These are phyloP conservation scores for Cephus cinctus DNA, from an alignment of 1,140 invertebrate genomes.

Conservation along the genomic window DNA sequence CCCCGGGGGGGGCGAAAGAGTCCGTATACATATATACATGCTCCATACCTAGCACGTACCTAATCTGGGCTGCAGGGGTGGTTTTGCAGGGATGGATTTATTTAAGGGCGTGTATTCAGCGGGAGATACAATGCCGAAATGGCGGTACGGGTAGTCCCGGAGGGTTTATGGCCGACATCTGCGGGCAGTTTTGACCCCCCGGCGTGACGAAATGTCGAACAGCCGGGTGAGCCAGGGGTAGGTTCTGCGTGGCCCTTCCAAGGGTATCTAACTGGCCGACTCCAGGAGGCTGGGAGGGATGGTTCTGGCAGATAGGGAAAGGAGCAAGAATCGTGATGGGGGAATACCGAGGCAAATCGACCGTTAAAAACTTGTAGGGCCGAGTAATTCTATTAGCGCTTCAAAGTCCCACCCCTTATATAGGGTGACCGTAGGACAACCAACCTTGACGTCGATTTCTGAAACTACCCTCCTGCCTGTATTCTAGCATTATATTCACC, in stretches of 20 bases:
- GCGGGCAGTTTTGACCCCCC: conserved; percentile 52
- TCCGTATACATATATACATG: too few species aligned
- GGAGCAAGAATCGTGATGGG: neutral
- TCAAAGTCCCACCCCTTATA: neutral
- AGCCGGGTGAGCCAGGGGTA: conserved; percentile 14
- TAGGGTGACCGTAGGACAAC: too few species aligned
- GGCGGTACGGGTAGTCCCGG: conserved; percentile 12
- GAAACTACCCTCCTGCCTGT: too few species aligned
- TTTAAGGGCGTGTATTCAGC: conserved; percentile 53
- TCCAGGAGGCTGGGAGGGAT: too few species aligned
- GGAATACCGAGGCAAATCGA: conserved; percentile 43
- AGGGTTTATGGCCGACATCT: conserved; percentile 50
- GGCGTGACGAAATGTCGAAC: conserved; percentile 48
- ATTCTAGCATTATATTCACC: too few species aligned
- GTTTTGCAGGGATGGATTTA: conserved; percentile 47
- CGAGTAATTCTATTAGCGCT: conserved; percentile 51
- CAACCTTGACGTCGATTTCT: too few species aligned
- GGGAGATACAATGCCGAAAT: conserved; percentile 40
- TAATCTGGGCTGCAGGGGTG: conserved; percentile 35
- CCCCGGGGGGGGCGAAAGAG: too few species aligned
- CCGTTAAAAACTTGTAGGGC: conserved; percentile 51
- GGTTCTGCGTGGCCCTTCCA: neutral
- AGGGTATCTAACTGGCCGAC: conserved; percentile 16
- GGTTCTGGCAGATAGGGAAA: conserved; percentile 4
- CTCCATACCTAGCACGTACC: conserved; percentile 31